phyloP scores from a whole-genome alignment of 1,140 invertebrate species.

The Lerema accius region DNA sequence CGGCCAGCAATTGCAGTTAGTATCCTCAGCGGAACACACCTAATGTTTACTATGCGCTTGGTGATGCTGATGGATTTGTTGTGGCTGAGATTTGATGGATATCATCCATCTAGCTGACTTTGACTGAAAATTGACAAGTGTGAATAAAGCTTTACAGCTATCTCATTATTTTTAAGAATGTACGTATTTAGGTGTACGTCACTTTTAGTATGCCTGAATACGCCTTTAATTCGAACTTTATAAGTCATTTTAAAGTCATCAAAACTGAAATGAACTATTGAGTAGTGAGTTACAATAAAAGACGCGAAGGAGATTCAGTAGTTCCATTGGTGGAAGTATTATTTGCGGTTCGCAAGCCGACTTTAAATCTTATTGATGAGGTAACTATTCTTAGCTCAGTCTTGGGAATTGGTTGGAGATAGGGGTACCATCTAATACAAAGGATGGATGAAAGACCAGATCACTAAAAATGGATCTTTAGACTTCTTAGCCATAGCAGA shows the following conservation, averaged over 20 bases:
- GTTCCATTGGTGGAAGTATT: slow-evolving; percentile 19
- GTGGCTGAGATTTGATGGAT: background rate
- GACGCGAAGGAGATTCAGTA: background rate
- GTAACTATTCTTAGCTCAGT: slow-evolving; percentile 24
- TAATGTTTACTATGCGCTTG: background rate
- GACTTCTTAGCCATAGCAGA: no score
- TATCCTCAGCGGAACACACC: background rate
- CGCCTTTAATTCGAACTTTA: no score
- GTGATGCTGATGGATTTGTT: background rate
- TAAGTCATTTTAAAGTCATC: background rate
- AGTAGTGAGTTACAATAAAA: background rate
- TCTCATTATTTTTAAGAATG: no score
- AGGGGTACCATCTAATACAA: background rate
- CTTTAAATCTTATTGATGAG: slow-evolving; percentile 31
- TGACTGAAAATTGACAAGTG: no score
- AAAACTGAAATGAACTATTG: background rate
- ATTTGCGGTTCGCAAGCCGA: slow-evolving; percentile 12
- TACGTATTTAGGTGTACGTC: no score
- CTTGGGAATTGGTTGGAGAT: slow-evolving; percentile 13
- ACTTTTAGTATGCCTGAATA: no score
- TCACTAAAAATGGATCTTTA: no score
- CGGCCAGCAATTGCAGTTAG: background rate
- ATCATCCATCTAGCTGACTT: background rate
- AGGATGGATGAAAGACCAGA: no score
- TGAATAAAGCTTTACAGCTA: no score